Base-by-base conservation (phyloP, 53 echinoderm and acorn worm species). In the Stichopus horrens region DNA sequence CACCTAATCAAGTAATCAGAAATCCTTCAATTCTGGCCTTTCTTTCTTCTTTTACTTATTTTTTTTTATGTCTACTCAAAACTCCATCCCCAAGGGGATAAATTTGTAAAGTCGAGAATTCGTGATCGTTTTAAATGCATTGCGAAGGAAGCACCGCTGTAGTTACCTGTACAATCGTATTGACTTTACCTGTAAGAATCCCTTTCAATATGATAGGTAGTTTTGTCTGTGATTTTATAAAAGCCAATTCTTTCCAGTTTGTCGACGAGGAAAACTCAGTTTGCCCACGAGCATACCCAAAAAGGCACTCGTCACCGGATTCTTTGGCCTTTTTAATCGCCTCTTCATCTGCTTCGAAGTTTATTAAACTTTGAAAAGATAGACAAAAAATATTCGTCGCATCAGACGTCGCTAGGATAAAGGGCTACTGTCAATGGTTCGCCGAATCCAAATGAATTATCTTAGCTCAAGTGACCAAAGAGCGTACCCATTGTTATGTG, bases 121-220 rank as follows among this genome's bases (percentile, higher is more conserved):
- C 37, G 37, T 37, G 37, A 37, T 37, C 37, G 2, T 37, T 37
- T 37, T 37, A 1, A 37, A 37, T 37, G 37, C 2, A 37, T 37
- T 37, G 37, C 37, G 37, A 37, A 37, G 37, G 37, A 37, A 37
- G 37, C 37, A 37, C 37, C 37, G 37, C 37, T 37, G 37, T 37
- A 37, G 37, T 37, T 37, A 37, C 0, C 37, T 37, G 37, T 37
- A 2, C 37, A 0, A 37, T 37, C 37, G 37, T 37, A 37, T 37
- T 37, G 37, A 37, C 21, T 8, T 54, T 79, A 79, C 79, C 79
- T 79, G 79, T 54, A 18, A 79, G 7, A 8, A 79, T 79, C 56
- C 79, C 79, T 79, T 79, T 79, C 79, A 79, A 37, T 16, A 79
- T 79, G 54, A 79, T 19, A 13, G 81, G 81, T 18, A 58, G 53